Evolutionary conservation across 2,888 invertebrate species (phyloP).

Genomic region (Meloe dianella): DNA sequence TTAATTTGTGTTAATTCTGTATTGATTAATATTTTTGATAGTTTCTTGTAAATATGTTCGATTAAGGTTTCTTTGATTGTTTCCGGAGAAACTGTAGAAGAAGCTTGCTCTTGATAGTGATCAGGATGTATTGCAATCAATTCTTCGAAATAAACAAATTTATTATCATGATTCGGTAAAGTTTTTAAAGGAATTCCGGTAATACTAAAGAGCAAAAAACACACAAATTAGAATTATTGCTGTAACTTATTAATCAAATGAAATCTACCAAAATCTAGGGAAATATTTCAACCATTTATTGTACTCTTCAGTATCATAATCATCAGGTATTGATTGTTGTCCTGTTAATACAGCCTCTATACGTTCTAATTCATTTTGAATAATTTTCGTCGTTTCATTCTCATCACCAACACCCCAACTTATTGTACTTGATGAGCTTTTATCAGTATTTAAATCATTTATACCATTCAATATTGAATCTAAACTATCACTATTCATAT

Average conservation of each 20-base stretch:
- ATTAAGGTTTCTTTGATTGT: slow-evolving; percentile 42
- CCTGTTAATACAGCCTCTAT: slow-evolving; percentile 66
- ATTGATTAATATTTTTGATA: slow-evolving; percentile 34
- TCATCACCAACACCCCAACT: slow-evolving; percentile 64
- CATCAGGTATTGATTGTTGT: slow-evolving; percentile 61
- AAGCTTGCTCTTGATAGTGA: background rate
- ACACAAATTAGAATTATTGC: background rate
- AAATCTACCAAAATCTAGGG: slow-evolving; percentile 64
- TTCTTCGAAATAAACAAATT: slow-evolving; percentile 21
- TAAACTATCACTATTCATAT: slow-evolving; percentile 16
- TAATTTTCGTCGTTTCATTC: slow-evolving; percentile 61
- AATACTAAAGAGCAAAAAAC: slow-evolving; percentile 20
- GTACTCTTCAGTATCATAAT: slow-evolving; percentile 65
- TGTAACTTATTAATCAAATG: background rate
- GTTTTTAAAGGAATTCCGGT: background rate
- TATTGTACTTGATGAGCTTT: slow-evolving; percentile 56
- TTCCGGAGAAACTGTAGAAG: background rate
- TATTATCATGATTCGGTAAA: background rate
- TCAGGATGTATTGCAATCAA: slow-evolving; percentile 31
- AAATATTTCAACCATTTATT: slow-evolving; percentile 66
- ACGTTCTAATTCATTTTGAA: slow-evolving; percentile 64
- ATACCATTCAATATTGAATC: slow-evolving; percentile 19
- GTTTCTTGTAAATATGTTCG: slow-evolving; percentile 40
- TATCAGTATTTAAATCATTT: slow-evolving; percentile 19
- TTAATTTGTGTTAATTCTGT: slow-evolving; percentile 24